phyloP scores from a whole-genome alignment of 1,140 invertebrate genomes.

The Bombus difficillimus region DNA sequence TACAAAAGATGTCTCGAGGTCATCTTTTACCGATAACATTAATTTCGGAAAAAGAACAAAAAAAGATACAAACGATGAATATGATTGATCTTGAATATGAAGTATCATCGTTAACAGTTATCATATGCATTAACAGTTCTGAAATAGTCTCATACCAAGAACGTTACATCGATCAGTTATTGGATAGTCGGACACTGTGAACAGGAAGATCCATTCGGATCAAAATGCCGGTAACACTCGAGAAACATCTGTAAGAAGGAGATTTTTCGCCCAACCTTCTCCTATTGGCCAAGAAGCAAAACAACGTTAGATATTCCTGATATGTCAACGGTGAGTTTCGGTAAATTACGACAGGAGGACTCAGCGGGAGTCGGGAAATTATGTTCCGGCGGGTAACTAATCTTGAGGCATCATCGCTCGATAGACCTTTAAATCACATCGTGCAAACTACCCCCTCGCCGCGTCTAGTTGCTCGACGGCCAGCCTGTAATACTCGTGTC shows the following conservation, averaged over 20 bases:
- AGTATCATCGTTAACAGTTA: too few species aligned
- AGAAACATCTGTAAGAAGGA: too few species aligned
- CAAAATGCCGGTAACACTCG: not conserved
- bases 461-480: conserved; percentile 29
- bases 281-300: not conserved
- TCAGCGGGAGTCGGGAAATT: conserved; percentile 58
- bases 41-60: not conserved
- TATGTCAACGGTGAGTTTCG: conserved; percentile 39
- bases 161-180: not conserved
- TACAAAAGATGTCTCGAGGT: not conserved
- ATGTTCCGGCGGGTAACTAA: conserved; percentile 68
- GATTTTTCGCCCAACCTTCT: not conserved
- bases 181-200: too few species aligned
- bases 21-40: not conserved
- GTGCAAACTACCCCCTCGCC: conserved; percentile 49
- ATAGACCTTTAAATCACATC: conserved; percentile 73
- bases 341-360: conserved; percentile 50
- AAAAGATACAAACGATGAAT: too few species aligned
- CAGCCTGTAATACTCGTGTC: conserved; percentile 68
- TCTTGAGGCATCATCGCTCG: conserved; percentile 70
- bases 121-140: too few species aligned
- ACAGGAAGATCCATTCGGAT: not conserved
- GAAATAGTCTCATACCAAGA: too few species aligned
- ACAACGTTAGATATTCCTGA: conserved; percentile 39
- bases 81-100: too few species aligned